phyloP scores from a whole-genome alignment of 2,797 vertebrate species.

The Neosilurus hyrtlii region DNA sequence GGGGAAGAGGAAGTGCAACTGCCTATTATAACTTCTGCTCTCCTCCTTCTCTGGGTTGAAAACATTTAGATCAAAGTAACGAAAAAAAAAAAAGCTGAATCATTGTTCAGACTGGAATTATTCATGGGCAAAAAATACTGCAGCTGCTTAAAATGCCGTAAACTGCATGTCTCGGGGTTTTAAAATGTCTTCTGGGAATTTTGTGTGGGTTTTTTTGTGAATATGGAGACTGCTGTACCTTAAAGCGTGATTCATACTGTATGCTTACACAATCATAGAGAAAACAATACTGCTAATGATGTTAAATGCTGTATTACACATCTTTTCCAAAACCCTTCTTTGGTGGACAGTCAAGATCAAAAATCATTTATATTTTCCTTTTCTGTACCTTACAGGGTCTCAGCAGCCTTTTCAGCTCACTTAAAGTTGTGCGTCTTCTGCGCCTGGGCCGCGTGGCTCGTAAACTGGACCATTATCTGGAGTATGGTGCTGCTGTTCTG shows the following conservation, averaged over 20 bases:
- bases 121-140: constrained; percentile 40
- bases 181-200: constrained; percentile 14
- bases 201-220: neutral
- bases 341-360: neutral
- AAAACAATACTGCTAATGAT: neutral
- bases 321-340: neutral
- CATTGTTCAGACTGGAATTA: constrained; percentile 44
- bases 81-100: constrained; percentile 40
- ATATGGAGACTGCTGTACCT: neutral
- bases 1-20: constrained; percentile 13
- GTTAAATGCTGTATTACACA: neutral
- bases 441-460: constrained; percentile 83
- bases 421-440: constrained; percentile 85
- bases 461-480: constrained; percentile 86
- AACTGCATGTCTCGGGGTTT: neutral
- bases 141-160: constrained; percentile 19
- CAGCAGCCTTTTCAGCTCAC: constrained; percentile 88
- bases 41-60: constrained; percentile 45
- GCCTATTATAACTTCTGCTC: constrained; percentile 22
- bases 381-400: constrained; percentile 72
- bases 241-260: neutral
- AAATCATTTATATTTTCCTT: neutral
- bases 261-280: neutral
- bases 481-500: constrained; percentile 84
- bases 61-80: constrained; percentile 50